These are phyloP conservation scores for Aricia artaxerxes DNA, from an alignment of 2,888 invertebrate species.

Conservation along the genomic window DNA sequence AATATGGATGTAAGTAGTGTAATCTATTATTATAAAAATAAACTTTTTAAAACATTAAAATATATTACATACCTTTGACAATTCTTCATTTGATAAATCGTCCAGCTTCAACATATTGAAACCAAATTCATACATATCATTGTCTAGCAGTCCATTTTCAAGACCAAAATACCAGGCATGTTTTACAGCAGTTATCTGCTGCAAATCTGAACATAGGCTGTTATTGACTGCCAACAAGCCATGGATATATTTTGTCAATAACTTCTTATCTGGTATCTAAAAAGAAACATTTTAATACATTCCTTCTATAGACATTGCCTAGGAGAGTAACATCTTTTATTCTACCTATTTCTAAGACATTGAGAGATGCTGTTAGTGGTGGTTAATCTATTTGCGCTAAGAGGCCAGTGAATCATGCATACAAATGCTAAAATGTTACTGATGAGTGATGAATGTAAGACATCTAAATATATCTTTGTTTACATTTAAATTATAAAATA, in stretches of 20 bases:
- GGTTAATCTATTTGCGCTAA: no score
- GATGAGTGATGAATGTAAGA: no score
- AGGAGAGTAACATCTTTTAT: no score
- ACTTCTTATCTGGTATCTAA: constrained; percentile 66
- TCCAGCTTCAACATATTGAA: constrained; percentile 62
- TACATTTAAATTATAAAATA: neutral
- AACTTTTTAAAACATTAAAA: no score
- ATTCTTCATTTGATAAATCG: constrained; percentile 52
- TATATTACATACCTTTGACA: constrained; percentile 53
- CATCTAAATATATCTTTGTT: neutral
- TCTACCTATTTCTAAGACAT: no score
- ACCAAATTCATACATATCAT: constrained; percentile 71
- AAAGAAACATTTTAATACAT: constrained; percentile 2
- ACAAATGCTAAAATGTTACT: no score
- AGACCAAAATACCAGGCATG: constrained; percentile 68
- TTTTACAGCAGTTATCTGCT: constrained; percentile 63
- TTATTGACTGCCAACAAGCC: constrained; percentile 56
- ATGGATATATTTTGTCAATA: constrained; percentile 70
- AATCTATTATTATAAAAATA: no score
- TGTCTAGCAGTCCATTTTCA: constrained; percentile 59
- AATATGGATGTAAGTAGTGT: no score
- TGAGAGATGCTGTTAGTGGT: no score
- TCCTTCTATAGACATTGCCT: no score
- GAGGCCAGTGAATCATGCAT: no score
- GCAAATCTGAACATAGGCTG: constrained; percentile 53